Evolutionary conservation across 1,140 invertebrate genomes (phyloP), one percentile per base, ranked within the genome.

Genomic region (Papilio polyxenes): DNA sequence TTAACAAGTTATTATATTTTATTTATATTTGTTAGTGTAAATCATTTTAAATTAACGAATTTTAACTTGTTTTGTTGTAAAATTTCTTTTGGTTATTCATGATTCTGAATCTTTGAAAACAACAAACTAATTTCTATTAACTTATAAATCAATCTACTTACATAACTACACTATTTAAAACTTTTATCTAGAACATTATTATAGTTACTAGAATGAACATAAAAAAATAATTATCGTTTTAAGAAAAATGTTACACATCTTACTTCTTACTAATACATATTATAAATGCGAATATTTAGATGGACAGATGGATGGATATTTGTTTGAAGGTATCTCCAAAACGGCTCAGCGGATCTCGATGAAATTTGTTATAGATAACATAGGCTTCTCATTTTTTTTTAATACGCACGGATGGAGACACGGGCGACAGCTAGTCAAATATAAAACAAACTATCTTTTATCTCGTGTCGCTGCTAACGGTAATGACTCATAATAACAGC

Each of bases 401-500:
- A 7, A 56, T 56, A 31, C 23, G 23, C 23, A 31, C 23, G 23
- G 23, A 31, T 31, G 2, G 23, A 31, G 23, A 1, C 23, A 2
- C 23, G 23, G 23, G 23, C 23, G 23, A 31, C 23, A 31, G 23
- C 23, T 31, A 31, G 23, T 69, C 7, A 72, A 72, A 40, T 40
- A 72, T 15, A 0, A 49, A 53, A 20, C 20, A 53, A 77, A 77
- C 75, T 37, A n/a, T 53, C 20, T 77, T 77, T 51, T 77, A 48
- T 77, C 75, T 31, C 9, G 9, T 11, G 20, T 31, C 20, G 13
- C n/a, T 51, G n/a, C 59, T 37, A 77, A 23, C 20, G 20, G 75
- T 53, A 48, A 53, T 37, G 20, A 77, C n/a, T 77, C 49, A 49
- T 75, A 75, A 75, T 75, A 20, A 51, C 44, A 20, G 49, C 75